Percentiles rank a stretch among this genome's conserved stretches.
Evolutionary conservation across 1,140 invertebrate species (phyloP).

Genomic region (Drosophila sp.): DNA sequence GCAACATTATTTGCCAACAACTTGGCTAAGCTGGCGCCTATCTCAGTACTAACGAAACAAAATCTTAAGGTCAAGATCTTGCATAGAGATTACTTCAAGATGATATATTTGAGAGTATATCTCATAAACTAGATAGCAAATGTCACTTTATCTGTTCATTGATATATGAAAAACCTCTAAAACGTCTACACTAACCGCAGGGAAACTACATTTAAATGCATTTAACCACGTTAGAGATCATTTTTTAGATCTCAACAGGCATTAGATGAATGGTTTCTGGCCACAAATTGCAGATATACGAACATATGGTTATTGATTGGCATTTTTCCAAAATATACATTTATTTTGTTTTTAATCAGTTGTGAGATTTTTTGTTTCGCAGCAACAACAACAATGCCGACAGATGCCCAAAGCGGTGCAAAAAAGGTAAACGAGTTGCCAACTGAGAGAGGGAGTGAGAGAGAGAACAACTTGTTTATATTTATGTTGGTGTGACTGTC

Average conservation of each 20-base stretch:
- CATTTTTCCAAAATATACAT: constrained; percentile 53
- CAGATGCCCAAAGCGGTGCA: constrained; percentile 64
- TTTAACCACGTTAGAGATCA: constrained; percentile 21
- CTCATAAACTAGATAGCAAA: not conserved
- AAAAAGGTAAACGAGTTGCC: constrained; percentile 77
- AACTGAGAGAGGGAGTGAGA: constrained; percentile 40
- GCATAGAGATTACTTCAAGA: no score
- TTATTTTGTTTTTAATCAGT: constrained; percentile 35
- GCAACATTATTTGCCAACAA: no score
- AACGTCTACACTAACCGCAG: constrained; percentile 11
- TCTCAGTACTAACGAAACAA: no score
- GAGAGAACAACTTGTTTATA: constrained; percentile 40
- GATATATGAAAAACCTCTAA: not conserved
- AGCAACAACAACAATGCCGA: constrained; percentile 64
- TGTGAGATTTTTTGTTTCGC: constrained; percentile 50
- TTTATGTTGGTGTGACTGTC: constrained; percentile 5
- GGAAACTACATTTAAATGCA: constrained; percentile 27
- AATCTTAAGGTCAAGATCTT: no score
- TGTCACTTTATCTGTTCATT: not conserved
- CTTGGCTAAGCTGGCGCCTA: no score
- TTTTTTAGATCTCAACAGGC: constrained; percentile 22
- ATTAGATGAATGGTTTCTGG: constrained; percentile 49
- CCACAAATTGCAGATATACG: constrained; percentile 52
- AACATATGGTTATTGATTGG: constrained; percentile 58
- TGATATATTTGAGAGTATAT: not conserved